Conservation (phyloP, 37 sponge, comb jelly and placozoan species). For the Diacarnus erythraeanus region DNA sequence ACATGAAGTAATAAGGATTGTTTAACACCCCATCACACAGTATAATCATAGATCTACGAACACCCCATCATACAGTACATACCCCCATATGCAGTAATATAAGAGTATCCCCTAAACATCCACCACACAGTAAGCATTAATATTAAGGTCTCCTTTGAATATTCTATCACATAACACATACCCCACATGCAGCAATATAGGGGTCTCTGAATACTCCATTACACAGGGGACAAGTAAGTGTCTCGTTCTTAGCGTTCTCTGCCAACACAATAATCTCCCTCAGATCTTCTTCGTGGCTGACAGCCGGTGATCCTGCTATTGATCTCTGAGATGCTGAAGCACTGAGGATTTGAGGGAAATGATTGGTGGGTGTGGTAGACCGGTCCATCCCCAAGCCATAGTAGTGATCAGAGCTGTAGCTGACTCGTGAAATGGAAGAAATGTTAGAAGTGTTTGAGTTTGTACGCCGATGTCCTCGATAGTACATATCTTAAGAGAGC, state of each 20-base stretch:
- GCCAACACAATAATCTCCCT: constrained; percentile 69
- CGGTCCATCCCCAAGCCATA: constrained; percentile 19
- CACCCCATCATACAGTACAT: too few species aligned
- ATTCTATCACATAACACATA: too few species aligned
- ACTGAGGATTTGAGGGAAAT: constrained; percentile 15
- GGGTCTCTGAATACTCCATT: constrained; percentile 80
- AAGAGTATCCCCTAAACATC: too few species aligned
- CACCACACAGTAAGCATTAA: too few species aligned
- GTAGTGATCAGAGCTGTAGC: constrained; percentile 49
- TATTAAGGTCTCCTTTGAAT: too few species aligned
- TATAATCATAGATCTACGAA: too few species aligned
- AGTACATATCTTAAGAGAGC: constrained; percentile 14
- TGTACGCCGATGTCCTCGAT: constrained; percentile 52
- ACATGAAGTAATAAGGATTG: too few species aligned
- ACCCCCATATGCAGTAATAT: too few species aligned
- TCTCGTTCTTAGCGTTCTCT: constrained; percentile 64
- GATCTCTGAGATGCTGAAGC: constrained; percentile 34
- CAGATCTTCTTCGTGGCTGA: constrained; percentile 44
- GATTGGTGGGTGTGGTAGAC: constrained; percentile 43
- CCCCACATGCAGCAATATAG: constrained; percentile 88
- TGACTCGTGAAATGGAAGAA: constrained; percentile 46
- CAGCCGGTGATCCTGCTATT: constrained; percentile 38
- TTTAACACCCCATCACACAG: too few species aligned
- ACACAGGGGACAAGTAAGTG: constrained; percentile 80
- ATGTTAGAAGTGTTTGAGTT: constrained; percentile 63